Evolutionary conservation across 2,797 vertebrate species (phyloP).

Genomic region (Picus viridis): DNA sequence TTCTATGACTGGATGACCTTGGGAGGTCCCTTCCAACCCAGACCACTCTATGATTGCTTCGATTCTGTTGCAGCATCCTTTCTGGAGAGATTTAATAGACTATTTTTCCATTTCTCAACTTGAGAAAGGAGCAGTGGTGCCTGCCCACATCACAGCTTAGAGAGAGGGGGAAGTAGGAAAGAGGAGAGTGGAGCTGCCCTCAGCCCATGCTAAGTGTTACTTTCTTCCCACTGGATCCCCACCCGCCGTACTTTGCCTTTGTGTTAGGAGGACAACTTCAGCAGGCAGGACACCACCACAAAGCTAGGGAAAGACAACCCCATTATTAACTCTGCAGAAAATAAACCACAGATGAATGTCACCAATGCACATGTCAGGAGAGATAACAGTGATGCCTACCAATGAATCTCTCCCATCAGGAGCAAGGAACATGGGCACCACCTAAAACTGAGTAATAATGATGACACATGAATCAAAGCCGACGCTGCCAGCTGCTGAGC

Average conservation of each 20-base stretch:
- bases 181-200: conserved; percentile 56
- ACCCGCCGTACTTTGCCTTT: conserved; percentile 66
- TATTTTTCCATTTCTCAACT: not conserved
- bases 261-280: conserved; percentile 58
- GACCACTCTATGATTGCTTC: too few species aligned
- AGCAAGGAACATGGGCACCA: conserved; percentile 74
- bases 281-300: conserved; percentile 75
- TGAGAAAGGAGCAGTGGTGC: not conserved
- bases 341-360: conserved; percentile 81
- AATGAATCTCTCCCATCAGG: conserved; percentile 75
- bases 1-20: too few species aligned
- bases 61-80: not conserved
- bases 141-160: conserved; percentile 27
- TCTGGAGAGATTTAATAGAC: conserved; percentile 22
- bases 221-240: conserved; percentile 45
- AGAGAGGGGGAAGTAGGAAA: conserved; percentile 37
- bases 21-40: too few species aligned
- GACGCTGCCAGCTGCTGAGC: conserved; percentile 77
- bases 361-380: conserved; percentile 69
- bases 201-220: conserved; percentile 36
- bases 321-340: conserved; percentile 76
- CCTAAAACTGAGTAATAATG: conserved; percentile 71
- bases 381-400: conserved; percentile 78
- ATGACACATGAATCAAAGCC: conserved; percentile 78
- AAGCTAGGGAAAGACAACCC: conserved; percentile 76